Evolutionary conservation across 2,888 invertebrate species (phyloP), one percentile per base, ranked within the genome.

Genomic region (Hydriomena furcata): DNA sequence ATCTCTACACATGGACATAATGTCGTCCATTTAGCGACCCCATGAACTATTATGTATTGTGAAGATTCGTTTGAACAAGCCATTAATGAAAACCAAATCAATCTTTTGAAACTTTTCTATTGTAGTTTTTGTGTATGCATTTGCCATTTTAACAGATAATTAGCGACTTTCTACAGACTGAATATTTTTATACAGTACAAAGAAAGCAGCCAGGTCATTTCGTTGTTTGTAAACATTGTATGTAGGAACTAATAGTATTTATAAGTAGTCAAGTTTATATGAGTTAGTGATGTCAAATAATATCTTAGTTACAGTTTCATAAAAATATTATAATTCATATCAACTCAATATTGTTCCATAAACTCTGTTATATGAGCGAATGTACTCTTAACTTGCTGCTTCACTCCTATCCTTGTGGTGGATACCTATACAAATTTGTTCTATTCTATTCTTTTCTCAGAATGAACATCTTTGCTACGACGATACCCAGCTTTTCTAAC

Each of bases 121-220:
- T 68, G 67, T 71, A 59, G 61, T 76, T 74, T 69, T 60, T 59
- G 71, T 70, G 65, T 61, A 50, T 56, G 60, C 65, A 56, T 65
- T 60, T 58, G 67, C 58, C 67, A 66, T 66, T 64, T 55, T 48
- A 60, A 60, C 61, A 38, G 49, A 63, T 65, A 75, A 80, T 85
- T 84, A 83, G 76, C 80, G 69, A 73, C 82, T 82, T 81, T 84
- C 81, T 79, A 80, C 78, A 79, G 81, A 79, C 78, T 76, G 73
- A 73, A 79, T 76, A 74, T 77, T 12, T 41, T 36, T 23, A 8
- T 13, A 23, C 11, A 32, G 37, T 11, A 4, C 1, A 23, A 10
- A 6, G n/a, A 34, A 43, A 27, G n/a, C 10, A 43, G 34, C 27
- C 20, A 10, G 21, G 5, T 43, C n/a, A 24, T 1, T 32, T 32